A percentile compares a stretch with the other conserved stretches of the same genome.
Conservation (phyloP, 2,888 invertebrate genomes). For the Ectemnius continuus region DNA sequence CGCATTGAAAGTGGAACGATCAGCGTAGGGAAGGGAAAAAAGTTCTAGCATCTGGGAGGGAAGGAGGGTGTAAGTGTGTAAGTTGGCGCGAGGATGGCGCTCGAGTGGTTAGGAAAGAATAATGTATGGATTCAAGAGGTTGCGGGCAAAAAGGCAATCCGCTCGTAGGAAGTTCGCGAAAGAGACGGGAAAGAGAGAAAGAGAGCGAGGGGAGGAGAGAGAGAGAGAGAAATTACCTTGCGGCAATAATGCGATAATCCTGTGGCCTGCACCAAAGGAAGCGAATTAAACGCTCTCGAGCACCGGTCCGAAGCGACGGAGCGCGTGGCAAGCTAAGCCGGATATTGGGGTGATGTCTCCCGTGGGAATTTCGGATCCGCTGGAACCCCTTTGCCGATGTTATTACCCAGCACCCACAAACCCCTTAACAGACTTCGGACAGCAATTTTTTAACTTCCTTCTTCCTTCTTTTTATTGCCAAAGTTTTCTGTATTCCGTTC, state of each 20-base stretch:
- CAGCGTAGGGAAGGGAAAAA: too few species aligned
- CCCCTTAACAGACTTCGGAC: too few species aligned
- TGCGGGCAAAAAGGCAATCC: background rate
- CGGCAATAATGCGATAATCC: constrained; percentile 54
- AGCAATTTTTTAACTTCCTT: too few species aligned
- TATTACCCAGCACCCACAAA: constrained; percentile 37
- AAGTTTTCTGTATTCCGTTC: too few species aligned
- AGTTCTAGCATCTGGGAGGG: too few species aligned
- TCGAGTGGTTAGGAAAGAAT: background rate
- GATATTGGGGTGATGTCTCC: constrained; percentile 57
- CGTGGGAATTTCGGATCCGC: constrained; percentile 46
- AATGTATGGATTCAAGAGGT: background rate
- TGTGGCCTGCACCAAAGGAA: constrained; percentile 37
- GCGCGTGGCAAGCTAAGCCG: constrained; percentile 49
- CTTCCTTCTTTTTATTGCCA: too few species aligned
- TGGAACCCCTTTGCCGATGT: constrained; percentile 43
- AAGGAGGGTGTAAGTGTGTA: too few species aligned
- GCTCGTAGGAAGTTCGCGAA: too few species aligned
- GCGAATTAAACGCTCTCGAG: constrained; percentile 58
- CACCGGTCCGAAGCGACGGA: constrained; percentile 42
- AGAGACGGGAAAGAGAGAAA: too few species aligned
- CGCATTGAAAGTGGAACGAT: too few species aligned
- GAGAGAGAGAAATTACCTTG: constrained; percentile 42
- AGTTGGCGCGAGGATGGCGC: background rate
- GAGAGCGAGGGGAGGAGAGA: background rate